phyloP scores from a whole-genome alignment of 2,113 vertebrate genomes.

The Megaceryle maxima region DNA sequence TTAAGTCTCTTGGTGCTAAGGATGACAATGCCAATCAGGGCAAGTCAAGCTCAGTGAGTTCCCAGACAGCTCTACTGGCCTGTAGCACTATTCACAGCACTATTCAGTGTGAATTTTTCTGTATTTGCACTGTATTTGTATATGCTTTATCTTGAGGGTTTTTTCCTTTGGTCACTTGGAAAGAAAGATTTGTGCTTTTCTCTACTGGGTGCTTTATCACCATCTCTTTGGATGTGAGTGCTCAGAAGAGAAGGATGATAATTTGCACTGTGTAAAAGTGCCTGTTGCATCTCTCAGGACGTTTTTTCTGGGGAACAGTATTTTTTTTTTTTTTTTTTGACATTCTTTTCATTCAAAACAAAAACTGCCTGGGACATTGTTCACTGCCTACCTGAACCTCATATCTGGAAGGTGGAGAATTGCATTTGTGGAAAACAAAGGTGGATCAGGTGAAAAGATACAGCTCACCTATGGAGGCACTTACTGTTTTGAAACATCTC shows the following conservation, averaged over 20 bases:
- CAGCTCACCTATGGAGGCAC: rapidly evolving
- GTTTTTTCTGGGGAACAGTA: background rate
- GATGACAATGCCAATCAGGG: background rate
- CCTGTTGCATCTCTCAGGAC: background rate
- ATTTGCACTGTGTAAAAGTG: background rate
- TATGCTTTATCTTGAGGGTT: background rate
- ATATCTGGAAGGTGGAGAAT: background rate
- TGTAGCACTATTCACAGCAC: background rate
- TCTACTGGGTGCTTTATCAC: background rate
- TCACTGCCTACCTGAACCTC: background rate
- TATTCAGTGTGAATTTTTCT: background rate
- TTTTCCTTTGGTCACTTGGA: background rate
- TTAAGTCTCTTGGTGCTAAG: background rate
- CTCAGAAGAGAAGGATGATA: background rate
- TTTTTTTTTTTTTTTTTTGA: background rate
- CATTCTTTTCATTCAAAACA: background rate
- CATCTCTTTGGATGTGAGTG: background rate
- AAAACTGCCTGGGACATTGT: background rate
- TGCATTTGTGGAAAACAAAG: background rate
- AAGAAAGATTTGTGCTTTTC: background rate
- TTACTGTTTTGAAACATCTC: background rate
- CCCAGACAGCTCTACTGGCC: background rate
- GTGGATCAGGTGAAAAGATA: background rate
- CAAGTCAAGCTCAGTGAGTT: background rate
- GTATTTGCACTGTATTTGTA: background rate